Evolutionary conservation across 2,113 vertebrate species (phyloP).

Genomic region (Pontoporia blainvillei): DNA sequence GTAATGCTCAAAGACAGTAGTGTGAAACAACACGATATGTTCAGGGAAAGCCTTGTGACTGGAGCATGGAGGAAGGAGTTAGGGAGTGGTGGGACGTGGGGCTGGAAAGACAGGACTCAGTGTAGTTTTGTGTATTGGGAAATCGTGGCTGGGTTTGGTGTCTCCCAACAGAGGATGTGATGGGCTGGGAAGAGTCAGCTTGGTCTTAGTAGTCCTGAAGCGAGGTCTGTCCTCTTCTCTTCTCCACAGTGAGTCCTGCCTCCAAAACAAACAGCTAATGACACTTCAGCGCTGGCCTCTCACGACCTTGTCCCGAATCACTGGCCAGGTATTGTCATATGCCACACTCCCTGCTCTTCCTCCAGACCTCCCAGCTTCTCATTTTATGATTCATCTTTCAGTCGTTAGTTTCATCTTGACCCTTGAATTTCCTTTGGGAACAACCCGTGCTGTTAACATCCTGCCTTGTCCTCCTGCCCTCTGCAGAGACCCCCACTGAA

Average conservation of each 20-base stretch:
- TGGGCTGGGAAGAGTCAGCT: background rate
- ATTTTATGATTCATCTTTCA: background rate
- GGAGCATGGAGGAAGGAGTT: background rate
- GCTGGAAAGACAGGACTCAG: background rate
- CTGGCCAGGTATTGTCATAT: background rate
- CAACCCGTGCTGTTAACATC: background rate
- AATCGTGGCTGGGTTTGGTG: background rate
- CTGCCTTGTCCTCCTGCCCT: background rate
- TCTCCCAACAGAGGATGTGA: background rate
- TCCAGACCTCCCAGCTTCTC: background rate
- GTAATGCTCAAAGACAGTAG: background rate
- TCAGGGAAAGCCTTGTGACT: background rate
- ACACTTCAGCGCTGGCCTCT: background rate
- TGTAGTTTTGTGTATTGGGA: background rate
- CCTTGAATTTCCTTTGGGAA: background rate
- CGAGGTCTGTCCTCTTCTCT: background rate
- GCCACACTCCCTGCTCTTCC: background rate
- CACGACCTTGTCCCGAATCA: background rate
- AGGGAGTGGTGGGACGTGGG: background rate
- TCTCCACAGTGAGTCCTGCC: background rate
- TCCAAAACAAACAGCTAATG: background rate
- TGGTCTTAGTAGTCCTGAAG: background rate
- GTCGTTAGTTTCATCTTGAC: background rate
- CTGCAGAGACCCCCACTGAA: background rate
- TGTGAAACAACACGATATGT: rapidly evolving